Base-by-base conservation (phyloP, 2,888 invertebrate genomes). In the Venustoraphidia nigricollis region DNA sequence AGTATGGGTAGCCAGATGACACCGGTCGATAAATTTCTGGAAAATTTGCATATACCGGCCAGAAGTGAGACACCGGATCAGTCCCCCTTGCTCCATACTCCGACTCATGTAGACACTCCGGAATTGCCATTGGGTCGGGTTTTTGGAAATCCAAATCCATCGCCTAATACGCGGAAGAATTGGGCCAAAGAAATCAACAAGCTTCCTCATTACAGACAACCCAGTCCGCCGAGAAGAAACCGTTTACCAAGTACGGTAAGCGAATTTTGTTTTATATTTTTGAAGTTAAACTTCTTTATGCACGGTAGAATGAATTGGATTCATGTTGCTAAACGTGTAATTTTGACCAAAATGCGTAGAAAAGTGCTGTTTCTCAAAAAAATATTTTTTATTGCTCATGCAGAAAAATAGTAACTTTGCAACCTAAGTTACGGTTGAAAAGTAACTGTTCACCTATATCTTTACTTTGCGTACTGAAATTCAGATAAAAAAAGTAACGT, bases 81-180 rank as follows among this genome's bases (percentile, higher is more conserved):
- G 62, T 5, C 65, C 0, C 63, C 62, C 47, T 66, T 69, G 10
- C 67, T 69, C 6, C 57, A 59, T 48, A 61, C 66, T 17, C 72
- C 66, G 10, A 63, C 63, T 52, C 63, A 68, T 44, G 61, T 71
- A 3, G 62, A 68, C 10, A 77, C 77, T 0, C 77, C 77, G 0
- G 71, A 73, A 2, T 72, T 73, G 9, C 76, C 77, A 0, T 69
- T 73, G 49, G 76, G 75, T 2, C 65, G 66, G 36, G 62, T 69
- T 47, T 64, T 73, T 38, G 60, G 60, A 34, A 43, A 47, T 43
- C 62, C 69, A 0, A 64, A 71, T 60, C 74, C 75, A 3, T 70
- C 73, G 1, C 69, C 71, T 0, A 59, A 61, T 9, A 66, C 73
- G 3, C 64, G 70, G 48, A 76, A 77, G 58, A 62, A 61, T 14